These are phyloP conservation scores for Cataglyphis hispanica DNA, from an alignment of 1,140 invertebrate genomes.

Conservation along the genomic window DNA sequence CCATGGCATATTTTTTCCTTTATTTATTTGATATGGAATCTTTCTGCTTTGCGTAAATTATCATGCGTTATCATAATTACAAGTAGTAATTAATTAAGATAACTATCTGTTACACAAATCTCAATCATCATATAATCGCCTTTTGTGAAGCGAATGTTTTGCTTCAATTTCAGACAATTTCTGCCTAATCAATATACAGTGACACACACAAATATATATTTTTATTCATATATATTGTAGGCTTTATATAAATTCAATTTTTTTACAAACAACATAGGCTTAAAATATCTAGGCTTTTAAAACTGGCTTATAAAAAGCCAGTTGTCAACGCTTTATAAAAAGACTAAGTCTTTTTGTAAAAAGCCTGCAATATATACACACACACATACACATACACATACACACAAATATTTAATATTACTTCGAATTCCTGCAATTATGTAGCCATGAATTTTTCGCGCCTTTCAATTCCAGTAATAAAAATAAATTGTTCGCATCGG, in stretches of 20 bases:
- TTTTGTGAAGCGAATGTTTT: neutral
- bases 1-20: neutral
- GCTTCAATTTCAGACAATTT: neutral
- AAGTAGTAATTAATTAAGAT: neutral
- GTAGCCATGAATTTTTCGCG: conserved; percentile 35
- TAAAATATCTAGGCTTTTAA: too few relatives aligned
- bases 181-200: neutral
- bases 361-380: too few relatives aligned
- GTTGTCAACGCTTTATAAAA: too few relatives aligned
- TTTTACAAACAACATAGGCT: too few relatives aligned
- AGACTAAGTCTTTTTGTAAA: too few relatives aligned
- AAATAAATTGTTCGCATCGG: conserved; percentile 42
- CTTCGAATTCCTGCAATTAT: neutral
- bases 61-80: neutral
- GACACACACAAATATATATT: neutral
- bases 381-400: too few relatives aligned
- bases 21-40: neutral
- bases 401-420: neutral
- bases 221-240: too few relatives aligned
- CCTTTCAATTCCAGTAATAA: conserved; percentile 52
- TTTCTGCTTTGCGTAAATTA: neutral
- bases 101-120: neutral
- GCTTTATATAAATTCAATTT: too few relatives aligned
- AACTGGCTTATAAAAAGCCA: too few relatives aligned
- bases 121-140: conserved; percentile 2